These are phyloP conservation scores for Diphyllodes magnificus DNA, from an alignment of 2,113 vertebrate species.

Conservation along the genomic window DNA sequence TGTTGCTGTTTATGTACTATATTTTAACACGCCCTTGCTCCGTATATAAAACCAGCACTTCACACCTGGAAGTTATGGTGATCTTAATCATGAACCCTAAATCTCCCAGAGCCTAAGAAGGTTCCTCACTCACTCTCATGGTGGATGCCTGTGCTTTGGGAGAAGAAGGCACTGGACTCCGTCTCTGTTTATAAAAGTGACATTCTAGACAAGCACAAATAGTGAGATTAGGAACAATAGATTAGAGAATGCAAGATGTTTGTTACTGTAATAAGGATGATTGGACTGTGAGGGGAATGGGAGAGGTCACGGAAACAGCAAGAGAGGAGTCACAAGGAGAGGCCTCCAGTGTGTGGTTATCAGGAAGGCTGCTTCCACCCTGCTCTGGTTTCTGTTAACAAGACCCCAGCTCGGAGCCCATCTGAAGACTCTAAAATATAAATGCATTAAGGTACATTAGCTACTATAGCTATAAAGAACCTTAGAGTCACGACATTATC, in stretches of 20 bases:
- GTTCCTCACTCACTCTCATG: not conserved
- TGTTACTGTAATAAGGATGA: not conserved
- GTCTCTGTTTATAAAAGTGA: not conserved
- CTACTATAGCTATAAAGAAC: not conserved
- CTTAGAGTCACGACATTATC: constrained; percentile 6
- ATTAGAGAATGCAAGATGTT: not conserved
- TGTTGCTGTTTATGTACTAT: not conserved
- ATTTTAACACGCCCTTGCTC: not conserved
- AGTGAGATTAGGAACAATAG: constrained; percentile 1
- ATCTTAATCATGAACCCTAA: not conserved
- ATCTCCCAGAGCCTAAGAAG: not conserved
- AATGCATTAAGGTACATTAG: constrained; percentile 56
- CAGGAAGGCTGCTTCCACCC: constrained; percentile 1
- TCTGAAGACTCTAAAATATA: not conserved
- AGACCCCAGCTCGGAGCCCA: not conserved
- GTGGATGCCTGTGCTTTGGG: not conserved
- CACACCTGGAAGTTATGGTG: not conserved
- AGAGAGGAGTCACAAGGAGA: not conserved
- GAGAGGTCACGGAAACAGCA: not conserved
- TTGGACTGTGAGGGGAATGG: not conserved
- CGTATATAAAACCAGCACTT: not conserved
- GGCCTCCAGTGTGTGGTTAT: not conserved
- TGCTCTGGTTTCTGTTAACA: constrained; percentile 50
- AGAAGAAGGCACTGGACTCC: not conserved
- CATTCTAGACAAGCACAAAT: not conserved